These are phyloP conservation scores for Alca torda DNA, from an alignment of 2,797 vertebrate genomes.

Conservation along the genomic window DNA sequence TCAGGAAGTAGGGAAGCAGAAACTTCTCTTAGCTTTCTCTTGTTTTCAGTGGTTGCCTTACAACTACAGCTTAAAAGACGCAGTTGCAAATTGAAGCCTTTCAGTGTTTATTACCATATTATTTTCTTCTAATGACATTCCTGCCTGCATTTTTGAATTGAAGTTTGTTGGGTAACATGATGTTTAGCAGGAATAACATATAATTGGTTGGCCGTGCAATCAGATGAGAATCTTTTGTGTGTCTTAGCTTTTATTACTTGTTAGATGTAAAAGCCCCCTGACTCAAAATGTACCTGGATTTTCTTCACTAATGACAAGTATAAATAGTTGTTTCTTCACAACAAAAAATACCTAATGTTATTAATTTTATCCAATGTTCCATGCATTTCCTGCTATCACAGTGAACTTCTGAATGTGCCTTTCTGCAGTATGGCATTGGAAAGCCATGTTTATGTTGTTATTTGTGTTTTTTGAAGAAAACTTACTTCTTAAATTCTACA, in stretches of 20 bases:
- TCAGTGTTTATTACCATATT: not conserved
- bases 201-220: not conserved
- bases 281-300: not conserved
- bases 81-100: not conserved
- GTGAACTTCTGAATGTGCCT: not conserved
- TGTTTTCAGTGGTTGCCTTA: not conserved
- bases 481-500: not conserved
- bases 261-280: not conserved
- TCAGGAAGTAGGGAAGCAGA: not conserved
- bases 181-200: not conserved
- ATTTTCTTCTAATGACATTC: not conserved
- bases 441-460: not conserved
- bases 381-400: not conserved
- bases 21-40: not conserved
- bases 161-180: not conserved
- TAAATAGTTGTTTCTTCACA: not conserved
- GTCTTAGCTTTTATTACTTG: not conserved
- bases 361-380: not conserved
- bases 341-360: not conserved
- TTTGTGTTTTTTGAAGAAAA: not conserved
- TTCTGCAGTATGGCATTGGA: not conserved
- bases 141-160: not conserved
- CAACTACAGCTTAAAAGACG: not conserved
- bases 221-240: not conserved
- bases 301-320: not conserved